Percentiles rank a stretch among this genome's conserved stretches.
Evolutionary conservation across 2,888 invertebrate species (phyloP).

Genomic region (Hypomecis punctinalis): DNA sequence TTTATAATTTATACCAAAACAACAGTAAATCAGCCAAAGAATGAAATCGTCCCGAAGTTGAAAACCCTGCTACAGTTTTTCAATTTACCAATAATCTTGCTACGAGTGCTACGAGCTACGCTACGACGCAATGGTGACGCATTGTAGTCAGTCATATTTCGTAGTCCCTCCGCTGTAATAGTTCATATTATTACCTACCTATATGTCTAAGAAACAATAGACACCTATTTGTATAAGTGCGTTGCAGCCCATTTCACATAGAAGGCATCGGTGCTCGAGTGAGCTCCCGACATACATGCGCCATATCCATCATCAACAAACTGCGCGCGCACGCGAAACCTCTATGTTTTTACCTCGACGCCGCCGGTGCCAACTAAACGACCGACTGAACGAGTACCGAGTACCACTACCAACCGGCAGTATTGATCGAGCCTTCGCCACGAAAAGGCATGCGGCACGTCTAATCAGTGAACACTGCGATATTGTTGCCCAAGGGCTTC

Average conservation of each 20-base stretch:
- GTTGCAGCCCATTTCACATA: slow-evolving; percentile 17
- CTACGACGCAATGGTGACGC: too few relatives aligned
- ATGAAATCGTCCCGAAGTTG: too few relatives aligned
- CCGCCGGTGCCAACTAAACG: slow-evolving; percentile 49
- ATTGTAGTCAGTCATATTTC: too few relatives aligned
- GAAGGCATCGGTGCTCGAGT: slow-evolving; percentile 10
- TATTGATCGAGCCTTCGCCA: slow-evolving; percentile 80
- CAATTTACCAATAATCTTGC: too few relatives aligned
- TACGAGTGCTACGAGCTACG: too few relatives aligned
- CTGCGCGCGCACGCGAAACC: slow-evolving; percentile 77
- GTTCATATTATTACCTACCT: too few relatives aligned
- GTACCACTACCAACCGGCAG: slow-evolving; percentile 52
- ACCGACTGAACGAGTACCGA: background rate
- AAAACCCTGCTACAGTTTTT: too few relatives aligned
- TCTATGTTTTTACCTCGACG: slow-evolving; percentile 59
- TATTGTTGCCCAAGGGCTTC: slow-evolving; percentile 2
- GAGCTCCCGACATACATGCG: slow-evolving; percentile 64
- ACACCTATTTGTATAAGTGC: background rate
- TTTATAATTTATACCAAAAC: too few relatives aligned
- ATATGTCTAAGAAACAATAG: background rate
- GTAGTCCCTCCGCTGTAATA: too few relatives aligned
- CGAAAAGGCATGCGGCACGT: slow-evolving; percentile 70
- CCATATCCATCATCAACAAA: slow-evolving; percentile 75
- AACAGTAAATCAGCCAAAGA: too few relatives aligned
- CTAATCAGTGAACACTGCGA: slow-evolving; percentile 58